Conservation (phyloP, 2,888 invertebrate genomes). For the Campopleginae sp. region DNA sequence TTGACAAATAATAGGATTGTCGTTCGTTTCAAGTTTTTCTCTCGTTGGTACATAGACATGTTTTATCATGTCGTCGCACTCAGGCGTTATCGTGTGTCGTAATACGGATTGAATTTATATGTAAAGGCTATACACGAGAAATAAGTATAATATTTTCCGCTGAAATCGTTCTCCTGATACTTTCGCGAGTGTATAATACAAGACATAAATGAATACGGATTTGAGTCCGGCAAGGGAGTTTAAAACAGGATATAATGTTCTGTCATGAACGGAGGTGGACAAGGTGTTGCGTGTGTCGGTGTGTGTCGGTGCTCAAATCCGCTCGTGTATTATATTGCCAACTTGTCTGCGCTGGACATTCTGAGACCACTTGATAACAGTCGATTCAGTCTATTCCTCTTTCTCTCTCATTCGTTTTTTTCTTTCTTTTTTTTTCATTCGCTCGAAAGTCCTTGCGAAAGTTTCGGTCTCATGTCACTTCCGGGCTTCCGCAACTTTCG, state of each 20-base stretch:
- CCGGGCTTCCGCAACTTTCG: constrained; percentile 76
- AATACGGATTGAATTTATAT: background rate
- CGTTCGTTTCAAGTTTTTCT: background rate
- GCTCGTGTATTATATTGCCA: constrained; percentile 44
- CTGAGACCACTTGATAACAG: constrained; percentile 46
- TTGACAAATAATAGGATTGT: background rate
- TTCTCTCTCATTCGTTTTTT: constrained; percentile 26
- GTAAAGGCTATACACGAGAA: background rate
- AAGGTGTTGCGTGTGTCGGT: background rate
- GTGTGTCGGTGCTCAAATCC: constrained; percentile 38
- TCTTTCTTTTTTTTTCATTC: constrained; percentile 16
- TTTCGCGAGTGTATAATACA: constrained; percentile 61
- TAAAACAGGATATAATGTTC: constrained; percentile 60
- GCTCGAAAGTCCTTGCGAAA: constrained; percentile 73
- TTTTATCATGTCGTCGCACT: background rate
- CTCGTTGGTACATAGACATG: background rate
- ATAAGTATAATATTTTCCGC: constrained; percentile 44
- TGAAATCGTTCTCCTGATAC: constrained; percentile 50
- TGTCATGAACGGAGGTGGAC: constrained; percentile 44
- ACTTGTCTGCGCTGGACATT: constrained; percentile 55
- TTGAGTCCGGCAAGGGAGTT: constrained; percentile 45
- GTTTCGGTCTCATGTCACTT: constrained; percentile 73
- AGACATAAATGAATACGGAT: constrained; percentile 49
- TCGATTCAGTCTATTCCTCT: constrained; percentile 29
- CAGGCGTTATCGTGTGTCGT: constrained; percentile 2